Conservation (phyloP, 1,140 invertebrate genomes). For the Epicauta chinensis region DNA sequence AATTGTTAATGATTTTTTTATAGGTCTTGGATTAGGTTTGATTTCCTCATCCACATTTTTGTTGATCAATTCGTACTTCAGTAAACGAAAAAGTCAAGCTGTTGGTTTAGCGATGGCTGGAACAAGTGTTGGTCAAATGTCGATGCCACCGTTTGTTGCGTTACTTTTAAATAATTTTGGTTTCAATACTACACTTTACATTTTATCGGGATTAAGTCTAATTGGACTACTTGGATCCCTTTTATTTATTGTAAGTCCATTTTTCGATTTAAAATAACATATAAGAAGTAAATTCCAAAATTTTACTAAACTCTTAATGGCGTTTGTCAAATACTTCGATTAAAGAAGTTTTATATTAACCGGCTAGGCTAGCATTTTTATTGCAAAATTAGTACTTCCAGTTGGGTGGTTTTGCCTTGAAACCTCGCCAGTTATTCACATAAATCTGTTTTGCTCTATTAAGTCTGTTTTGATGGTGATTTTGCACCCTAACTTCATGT, state of each 20-base stretch:
- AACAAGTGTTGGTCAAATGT: constrained; percentile 64
- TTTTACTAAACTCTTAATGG: too few species aligned
- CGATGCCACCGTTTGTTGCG: constrained; percentile 63
- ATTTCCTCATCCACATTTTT: constrained; percentile 63
- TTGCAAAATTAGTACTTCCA: too few species aligned
- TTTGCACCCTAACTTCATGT: too few species aligned
- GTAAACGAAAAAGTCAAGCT: constrained; percentile 56
- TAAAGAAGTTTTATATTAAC: too few species aligned
- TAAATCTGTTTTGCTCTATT: too few species aligned
- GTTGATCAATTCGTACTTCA: constrained; percentile 67
- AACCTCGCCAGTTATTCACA: too few species aligned
- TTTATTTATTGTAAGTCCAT: constrained; percentile 32
- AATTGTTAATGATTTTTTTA: constrained; percentile 35
- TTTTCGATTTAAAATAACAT: too few species aligned
- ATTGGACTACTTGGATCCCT: constrained; percentile 46
- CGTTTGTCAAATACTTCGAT: too few species aligned
- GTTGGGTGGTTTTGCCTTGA: too few species aligned
- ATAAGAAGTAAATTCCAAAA: too few species aligned
- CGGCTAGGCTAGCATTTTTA: too few species aligned
- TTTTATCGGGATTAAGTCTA: constrained; percentile 55
- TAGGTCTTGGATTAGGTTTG: constrained; percentile 58
- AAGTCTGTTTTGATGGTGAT: too few species aligned
- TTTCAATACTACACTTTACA: constrained; percentile 51
- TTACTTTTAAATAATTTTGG: constrained; percentile 51
- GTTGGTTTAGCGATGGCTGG: constrained; percentile 63